Conservation (phyloP, 92 coral and sea anemone species). For the Porites evermanni region DNA sequence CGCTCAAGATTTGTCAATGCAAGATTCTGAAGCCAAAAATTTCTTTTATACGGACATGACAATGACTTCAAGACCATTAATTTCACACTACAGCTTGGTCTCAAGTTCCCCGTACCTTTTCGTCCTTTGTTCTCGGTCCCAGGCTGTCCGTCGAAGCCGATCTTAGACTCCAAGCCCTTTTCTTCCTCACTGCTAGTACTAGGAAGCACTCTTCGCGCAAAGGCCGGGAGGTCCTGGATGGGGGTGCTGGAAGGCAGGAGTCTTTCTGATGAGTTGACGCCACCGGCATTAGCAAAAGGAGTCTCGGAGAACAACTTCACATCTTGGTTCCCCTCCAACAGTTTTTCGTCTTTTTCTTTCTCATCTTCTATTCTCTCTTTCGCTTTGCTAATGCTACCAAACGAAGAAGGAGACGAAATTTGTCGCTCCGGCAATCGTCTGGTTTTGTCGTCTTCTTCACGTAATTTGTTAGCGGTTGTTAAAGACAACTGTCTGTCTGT, state of each 20-base stretch:
- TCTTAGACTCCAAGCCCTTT: constrained; percentile 5
- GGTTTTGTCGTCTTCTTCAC: constrained; percentile 42
- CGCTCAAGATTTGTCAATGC: background rate
- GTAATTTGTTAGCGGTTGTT: constrained; percentile 29
- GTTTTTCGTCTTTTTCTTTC: constrained; percentile 48
- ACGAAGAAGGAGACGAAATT: constrained; percentile 38
- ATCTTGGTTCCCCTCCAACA: constrained; percentile 13
- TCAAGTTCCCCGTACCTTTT: constrained; percentile 9
- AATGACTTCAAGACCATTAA: background rate
- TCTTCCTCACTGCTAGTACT: constrained; percentile 27
- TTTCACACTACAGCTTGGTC: background rate
- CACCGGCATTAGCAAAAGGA: background rate
- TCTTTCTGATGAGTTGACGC: constrained; percentile 41
- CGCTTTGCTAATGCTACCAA: background rate
- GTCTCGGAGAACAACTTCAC: constrained; percentile 8
- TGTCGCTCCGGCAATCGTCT: constrained; percentile 27
- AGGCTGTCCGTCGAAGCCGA: constrained; percentile 7
- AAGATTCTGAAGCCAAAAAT: background rate
- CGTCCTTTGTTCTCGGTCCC: constrained; percentile 31
- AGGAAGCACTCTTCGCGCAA: constrained; percentile 11
- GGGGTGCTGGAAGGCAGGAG: constrained; percentile 29
- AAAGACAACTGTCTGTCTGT: constrained; percentile 38
- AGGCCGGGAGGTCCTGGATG: constrained; percentile 38
- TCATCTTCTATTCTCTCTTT: constrained; percentile 25
- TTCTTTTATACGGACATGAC: background rate